phyloP scores from a whole-genome alignment of 23 tunicate species.

The Phallusia fumigata region DNA sequence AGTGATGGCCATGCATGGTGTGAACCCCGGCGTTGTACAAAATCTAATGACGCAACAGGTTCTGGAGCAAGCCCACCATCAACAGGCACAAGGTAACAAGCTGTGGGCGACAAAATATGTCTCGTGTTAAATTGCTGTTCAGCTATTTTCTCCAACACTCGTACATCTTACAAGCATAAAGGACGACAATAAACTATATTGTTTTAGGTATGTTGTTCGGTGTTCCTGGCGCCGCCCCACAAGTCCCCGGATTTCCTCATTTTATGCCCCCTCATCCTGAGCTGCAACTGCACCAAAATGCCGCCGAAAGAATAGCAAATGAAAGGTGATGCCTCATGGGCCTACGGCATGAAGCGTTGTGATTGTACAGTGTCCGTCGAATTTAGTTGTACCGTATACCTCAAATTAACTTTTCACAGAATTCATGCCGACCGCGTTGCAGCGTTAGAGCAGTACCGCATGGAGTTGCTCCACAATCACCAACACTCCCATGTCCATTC shows the following conservation, averaged over 20 bases:
- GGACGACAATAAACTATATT: neutral
- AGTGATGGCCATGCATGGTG: conserved; percentile 31
- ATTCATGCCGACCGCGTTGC: conserved; percentile 48
- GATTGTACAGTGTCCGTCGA: too few species aligned
- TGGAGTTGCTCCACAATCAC: conserved; percentile 85
- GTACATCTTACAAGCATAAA: too few species aligned
- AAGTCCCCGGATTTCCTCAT: conserved; percentile 28
- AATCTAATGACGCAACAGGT: conserved; percentile 32
- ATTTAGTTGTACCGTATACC: too few species aligned
- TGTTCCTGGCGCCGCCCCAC: conserved; percentile 30
- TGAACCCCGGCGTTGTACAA: conserved; percentile 19
- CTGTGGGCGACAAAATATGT: neutral
- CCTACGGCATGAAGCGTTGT: too few species aligned
- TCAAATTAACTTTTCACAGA: too few species aligned
- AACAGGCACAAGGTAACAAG: conserved; percentile 41
- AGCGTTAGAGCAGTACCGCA: conserved; percentile 56
- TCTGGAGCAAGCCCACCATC: conserved; percentile 36
- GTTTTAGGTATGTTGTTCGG: conserved; percentile 21
- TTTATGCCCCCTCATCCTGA: conserved; percentile 15
- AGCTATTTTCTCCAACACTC: too few species aligned
- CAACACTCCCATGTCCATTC: conserved; percentile 89
- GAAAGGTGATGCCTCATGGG: conserved; percentile 37
- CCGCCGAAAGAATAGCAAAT: conserved; percentile 31
- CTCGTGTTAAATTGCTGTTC: too few species aligned
- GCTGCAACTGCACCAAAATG: conserved; percentile 27